These are phyloP conservation scores for Diachasma alloeum DNA, from an alignment of 1,140 invertebrate species.

Conservation along the genomic window DNA sequence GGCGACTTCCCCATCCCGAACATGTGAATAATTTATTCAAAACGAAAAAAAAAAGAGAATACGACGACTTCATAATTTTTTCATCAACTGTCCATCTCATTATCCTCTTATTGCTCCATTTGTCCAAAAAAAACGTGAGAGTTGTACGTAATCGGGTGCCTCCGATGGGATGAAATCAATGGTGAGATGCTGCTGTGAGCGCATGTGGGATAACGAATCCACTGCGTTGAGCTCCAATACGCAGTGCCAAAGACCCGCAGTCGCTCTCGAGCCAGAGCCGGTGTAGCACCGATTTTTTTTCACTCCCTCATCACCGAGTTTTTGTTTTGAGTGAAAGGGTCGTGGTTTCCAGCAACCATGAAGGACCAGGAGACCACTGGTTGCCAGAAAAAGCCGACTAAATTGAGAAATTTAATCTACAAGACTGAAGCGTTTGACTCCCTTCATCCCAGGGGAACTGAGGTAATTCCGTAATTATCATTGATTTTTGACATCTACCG, in stretches of 20 bases:
- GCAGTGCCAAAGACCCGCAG: neutral
- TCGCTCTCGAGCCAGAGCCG: neutral
- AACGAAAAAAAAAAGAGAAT: no score
- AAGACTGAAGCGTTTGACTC: conserved; percentile 72
- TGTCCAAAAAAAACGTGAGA: no score
- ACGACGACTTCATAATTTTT: no score
- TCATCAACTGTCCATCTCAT: no score
- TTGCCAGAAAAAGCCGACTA: conserved; percentile 67
- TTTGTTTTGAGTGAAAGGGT: neutral
- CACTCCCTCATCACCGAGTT: neutral
- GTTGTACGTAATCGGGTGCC: no score
- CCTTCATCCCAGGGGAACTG: conserved; percentile 66
- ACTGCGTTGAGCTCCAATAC: neutral
- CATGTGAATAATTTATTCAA: no score
- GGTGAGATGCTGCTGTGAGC: conserved; percentile 37
- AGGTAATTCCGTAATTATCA: conserved; percentile 54
- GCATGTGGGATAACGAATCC: conserved; percentile 45
- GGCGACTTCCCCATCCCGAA: no score
- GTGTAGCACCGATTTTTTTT: neutral
- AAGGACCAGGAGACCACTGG: conserved; percentile 49
- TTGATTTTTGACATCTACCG: neutral
- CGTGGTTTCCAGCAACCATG: conserved; percentile 36
- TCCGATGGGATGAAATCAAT: conserved; percentile 43
- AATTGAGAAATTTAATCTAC: conserved; percentile 69
- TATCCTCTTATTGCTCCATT: no score